A percentile compares a stretch with the other conserved stretches of the same genome.
phyloP scores from a whole-genome alignment of 1,140 invertebrate species.

The Melanaphis sacchari region DNA sequence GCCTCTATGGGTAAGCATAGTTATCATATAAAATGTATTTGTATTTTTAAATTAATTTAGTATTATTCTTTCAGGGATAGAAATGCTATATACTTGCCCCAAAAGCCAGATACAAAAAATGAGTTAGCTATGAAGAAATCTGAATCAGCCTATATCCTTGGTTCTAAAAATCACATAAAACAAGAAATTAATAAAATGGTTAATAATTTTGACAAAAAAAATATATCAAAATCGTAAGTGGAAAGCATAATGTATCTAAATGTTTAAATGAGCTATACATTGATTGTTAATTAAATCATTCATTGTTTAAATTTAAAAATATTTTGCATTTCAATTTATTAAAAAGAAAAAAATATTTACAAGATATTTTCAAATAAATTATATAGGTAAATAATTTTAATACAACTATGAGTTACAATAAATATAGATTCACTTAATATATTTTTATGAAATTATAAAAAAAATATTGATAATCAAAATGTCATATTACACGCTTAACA shows the following conservation, averaged over 20 bases:
- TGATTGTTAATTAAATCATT: background rate
- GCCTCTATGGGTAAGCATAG: background rate
- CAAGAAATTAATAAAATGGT: background rate
- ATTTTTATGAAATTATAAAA: background rate
- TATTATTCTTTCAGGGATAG: background rate
- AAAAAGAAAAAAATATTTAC: background rate
- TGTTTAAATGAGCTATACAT: constrained; percentile 16
- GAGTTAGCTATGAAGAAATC: constrained; percentile 35
- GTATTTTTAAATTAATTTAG: background rate
- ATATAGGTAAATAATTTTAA: background rate
- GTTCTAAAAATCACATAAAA: constrained; percentile 36
- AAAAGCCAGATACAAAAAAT: constrained; percentile 18
- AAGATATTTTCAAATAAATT: background rate
- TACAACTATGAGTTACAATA: background rate
- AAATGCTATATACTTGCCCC: background rate
- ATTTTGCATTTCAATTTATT: background rate
- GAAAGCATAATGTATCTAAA: background rate
- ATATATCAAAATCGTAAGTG: constrained; percentile 28
- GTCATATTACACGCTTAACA: background rate
- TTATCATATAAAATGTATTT: background rate
- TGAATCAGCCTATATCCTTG: background rate
- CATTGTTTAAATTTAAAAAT: background rate
- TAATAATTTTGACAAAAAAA: constrained; percentile 12
- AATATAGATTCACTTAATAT: no score
- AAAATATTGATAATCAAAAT: background rate